phyloP scores from a whole-genome alignment of 2,113 vertebrate genomes.

The Pongo abelii region DNA sequence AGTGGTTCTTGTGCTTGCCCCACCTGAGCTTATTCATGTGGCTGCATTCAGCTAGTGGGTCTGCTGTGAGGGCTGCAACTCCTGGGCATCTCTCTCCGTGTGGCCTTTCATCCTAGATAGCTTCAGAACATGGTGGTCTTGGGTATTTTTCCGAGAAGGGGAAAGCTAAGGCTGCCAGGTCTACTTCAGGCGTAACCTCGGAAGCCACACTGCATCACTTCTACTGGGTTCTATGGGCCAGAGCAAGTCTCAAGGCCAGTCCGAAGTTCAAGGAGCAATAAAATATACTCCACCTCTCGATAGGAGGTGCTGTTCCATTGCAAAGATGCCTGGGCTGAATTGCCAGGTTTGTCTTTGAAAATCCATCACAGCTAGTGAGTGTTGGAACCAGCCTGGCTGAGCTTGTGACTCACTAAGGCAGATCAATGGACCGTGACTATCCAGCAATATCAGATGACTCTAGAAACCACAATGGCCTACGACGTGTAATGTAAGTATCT shows the following conservation, averaged over 20 bases:
- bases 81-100: rapidly evolving
- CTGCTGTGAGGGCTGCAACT: too few relatives aligned
- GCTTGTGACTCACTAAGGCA: neutral
- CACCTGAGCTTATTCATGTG: neutral
- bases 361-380: neutral
- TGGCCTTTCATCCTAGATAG: neutral
- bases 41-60: neutral
- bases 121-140: too few relatives aligned
- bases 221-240: too few relatives aligned
- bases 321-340: neutral
- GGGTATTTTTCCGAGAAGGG: neutral
- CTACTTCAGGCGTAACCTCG: neutral
- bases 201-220: neutral
- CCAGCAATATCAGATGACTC: neutral
- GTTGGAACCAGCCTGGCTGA: neutral
- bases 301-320: neutral
- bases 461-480: neutral
- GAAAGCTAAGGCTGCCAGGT: too few relatives aligned
- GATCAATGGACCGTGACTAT: neutral
- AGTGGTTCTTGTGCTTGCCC: neutral
- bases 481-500: neutral
- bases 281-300: neutral
- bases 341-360: neutral
- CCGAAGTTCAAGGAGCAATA: neutral
- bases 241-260: neutral